phyloP scores from a whole-genome alignment of 1,140 invertebrate genomes.

The Globodera ellingtonae region DNA sequence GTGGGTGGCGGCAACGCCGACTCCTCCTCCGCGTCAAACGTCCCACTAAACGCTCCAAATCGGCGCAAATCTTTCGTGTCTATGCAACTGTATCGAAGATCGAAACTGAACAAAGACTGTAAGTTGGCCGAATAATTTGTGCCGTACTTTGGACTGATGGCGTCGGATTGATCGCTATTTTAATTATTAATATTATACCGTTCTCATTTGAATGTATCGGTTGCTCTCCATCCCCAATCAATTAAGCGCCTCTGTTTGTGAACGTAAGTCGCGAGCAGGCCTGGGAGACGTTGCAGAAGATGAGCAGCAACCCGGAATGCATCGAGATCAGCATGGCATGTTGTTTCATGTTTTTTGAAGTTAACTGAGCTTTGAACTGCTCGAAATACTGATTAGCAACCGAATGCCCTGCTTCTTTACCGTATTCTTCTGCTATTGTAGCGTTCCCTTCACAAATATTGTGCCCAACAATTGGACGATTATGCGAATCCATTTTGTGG shows the following conservation, averaged over 20 bases:
- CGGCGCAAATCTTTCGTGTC: conserved; percentile 63
- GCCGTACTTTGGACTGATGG: neutral
- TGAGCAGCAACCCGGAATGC: conserved; percentile 73
- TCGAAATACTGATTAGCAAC: too few species aligned
- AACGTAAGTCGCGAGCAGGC: conserved; percentile 63
- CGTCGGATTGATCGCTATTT: too few species aligned
- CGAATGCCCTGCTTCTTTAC: neutral
- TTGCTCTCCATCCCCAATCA: neutral
- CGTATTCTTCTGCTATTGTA: conserved; percentile 66
- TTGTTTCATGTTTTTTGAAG: conserved; percentile 50
- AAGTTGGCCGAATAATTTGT: conserved; percentile 10
- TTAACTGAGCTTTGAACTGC: too few species aligned
- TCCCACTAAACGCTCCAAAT: neutral
- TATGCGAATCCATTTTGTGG: conserved; percentile 22
- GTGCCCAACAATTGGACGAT: conserved; percentile 58
- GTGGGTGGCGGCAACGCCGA: conserved; percentile 17
- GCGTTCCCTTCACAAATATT: conserved; percentile 55
- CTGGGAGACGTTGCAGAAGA: conserved; percentile 66
- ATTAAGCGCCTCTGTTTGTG: conserved; percentile 52
- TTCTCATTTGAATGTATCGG: neutral
- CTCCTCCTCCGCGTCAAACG: neutral
- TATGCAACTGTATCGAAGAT: conserved; percentile 57
- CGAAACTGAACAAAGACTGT: conserved; percentile 63
- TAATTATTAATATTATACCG: conserved; percentile 14
- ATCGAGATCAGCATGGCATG: conserved; percentile 70